These are phyloP conservation scores for Dorcus parallelipipedus DNA, from an alignment of 2,888 invertebrate genomes.

Conservation along the genomic window DNA sequence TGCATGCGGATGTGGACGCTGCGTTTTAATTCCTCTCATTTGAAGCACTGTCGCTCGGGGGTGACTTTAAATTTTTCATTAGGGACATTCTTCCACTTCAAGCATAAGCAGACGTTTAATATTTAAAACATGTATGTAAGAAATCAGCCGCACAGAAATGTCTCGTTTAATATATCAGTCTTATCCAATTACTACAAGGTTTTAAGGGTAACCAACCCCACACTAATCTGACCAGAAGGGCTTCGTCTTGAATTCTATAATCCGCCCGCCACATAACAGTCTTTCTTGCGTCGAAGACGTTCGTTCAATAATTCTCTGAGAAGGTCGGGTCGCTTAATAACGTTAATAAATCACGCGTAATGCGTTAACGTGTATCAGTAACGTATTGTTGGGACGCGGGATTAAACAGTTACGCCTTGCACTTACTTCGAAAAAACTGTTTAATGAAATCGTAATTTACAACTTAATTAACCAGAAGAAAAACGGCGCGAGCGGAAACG, in stretches of 20 bases:
- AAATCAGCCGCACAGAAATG: slow-evolving; percentile 38
- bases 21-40: slow-evolving; percentile 10
- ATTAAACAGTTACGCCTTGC: background rate
- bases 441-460: slow-evolving; percentile 5
- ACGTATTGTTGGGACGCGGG: background rate
- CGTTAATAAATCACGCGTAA: slow-evolving; percentile 7
- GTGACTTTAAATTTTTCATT: slow-evolving; percentile 9
- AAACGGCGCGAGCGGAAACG: background rate
- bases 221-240: slow-evolving; percentile 5
- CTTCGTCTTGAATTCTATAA: slow-evolving; percentile 10
- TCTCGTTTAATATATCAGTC: slow-evolving; percentile 19
- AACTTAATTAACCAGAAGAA: slow-evolving; percentile 4
- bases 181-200: slow-evolving; percentile 45
- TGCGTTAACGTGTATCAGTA: slow-evolving; percentile 2
- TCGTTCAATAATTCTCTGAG: slow-evolving; percentile 1
- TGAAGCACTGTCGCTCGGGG: background rate
- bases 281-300: slow-evolving; percentile 5
- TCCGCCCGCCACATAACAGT: slow-evolving; percentile 6
- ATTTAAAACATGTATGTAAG: slow-evolving; percentile 40
- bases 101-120: slow-evolving; percentile 29
- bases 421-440: background rate
- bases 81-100: background rate
- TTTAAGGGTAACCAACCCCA: slow-evolving; percentile 42
- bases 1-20: slow-evolving; percentile 19
- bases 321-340: slow-evolving; percentile 7